These are phyloP conservation scores for Aphodius granarius DNA, from an alignment of 2,888 invertebrate species.

Conservation along the genomic window DNA sequence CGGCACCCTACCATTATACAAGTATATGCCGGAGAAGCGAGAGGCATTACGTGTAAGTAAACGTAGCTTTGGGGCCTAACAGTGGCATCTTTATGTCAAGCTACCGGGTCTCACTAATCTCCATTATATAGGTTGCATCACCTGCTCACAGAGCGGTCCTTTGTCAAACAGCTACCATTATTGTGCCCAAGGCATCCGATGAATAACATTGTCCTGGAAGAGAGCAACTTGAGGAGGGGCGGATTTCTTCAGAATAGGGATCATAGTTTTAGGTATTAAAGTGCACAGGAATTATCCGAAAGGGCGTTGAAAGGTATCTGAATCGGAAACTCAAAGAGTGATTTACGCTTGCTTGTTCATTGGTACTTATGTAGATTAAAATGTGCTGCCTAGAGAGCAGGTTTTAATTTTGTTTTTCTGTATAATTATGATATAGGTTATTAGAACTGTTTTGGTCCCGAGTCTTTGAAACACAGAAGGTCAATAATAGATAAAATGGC, in stretches of 20 bases:
- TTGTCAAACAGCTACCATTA: constrained; percentile 25
- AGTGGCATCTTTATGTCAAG: constrained; percentile 31
- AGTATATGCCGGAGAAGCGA: no score
- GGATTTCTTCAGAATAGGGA: background rate
- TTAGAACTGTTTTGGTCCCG: no score
- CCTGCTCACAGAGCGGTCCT: constrained; percentile 36
- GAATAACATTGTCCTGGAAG: background rate
- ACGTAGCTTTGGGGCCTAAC: constrained; percentile 4
- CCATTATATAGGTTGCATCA: constrained; percentile 38
- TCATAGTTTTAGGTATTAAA: background rate
- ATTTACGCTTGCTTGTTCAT: no score
- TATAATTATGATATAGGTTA: no score
- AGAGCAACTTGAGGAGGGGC: background rate
- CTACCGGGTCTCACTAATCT: constrained; percentile 32
- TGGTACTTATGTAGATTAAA: no score
- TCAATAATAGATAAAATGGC: no score
- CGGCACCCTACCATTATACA: background rate
- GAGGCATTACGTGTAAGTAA: background rate
- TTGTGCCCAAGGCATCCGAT: background rate
- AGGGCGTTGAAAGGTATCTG: background rate
- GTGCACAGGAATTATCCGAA: background rate
- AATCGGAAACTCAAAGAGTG: background rate
- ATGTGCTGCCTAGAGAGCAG: no score
- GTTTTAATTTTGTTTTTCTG: no score
- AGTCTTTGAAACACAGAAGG: no score